Evolutionary conservation across 2,888 invertebrate species (phyloP), one percentile per base, ranked within the genome.

Genomic region (Aquatica leii): DNA sequence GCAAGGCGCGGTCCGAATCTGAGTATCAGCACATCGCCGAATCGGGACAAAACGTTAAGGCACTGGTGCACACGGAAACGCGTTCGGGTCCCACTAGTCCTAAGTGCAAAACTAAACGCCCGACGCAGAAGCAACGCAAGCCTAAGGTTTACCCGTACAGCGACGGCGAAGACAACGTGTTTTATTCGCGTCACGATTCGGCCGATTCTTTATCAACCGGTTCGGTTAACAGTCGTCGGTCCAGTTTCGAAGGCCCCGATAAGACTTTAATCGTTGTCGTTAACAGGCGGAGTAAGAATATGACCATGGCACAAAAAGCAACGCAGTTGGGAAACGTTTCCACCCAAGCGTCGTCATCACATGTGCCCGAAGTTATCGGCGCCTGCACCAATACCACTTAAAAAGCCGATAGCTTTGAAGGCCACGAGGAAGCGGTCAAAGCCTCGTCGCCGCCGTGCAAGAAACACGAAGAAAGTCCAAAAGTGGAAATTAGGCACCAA

Each of bases 381-480:
- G 1, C 76, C 74, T 0, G 71, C 70, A 37, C 76, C 76, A 0
- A 70, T 73, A 21, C 83, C 82, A 20, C 74, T 87, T 53, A 83
- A 86, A 65, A 88, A 73, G 86, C 88, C 0, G 88, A 88, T 72
- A 88, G 88, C 73, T 89, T 89, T 73, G 89, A 89, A 75, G 88
- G 88, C 1, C 88, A 89, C 77, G 89, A 89, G 78, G 88, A 89
- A 73, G 88, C 88, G 1, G 88, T 89, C 1, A 83, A 88, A 87
- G 87, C 24, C 78, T 89, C 53, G 88, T 89, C 3, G 88, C 88
- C 2, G 88, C 88, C 46, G 88, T 88, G 0, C 88, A 88, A 72
- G 88, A 89, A 75, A 88, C 86, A 0, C 80, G 87, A 58, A 83
- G 86, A 71, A 87, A 85, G 73, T 81, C 82, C 5, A 82, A 82